Evolutionary conservation across 92 coral and sea anemone genomes (phyloP).

Genomic region (Desmophyllum pertusum): DNA sequence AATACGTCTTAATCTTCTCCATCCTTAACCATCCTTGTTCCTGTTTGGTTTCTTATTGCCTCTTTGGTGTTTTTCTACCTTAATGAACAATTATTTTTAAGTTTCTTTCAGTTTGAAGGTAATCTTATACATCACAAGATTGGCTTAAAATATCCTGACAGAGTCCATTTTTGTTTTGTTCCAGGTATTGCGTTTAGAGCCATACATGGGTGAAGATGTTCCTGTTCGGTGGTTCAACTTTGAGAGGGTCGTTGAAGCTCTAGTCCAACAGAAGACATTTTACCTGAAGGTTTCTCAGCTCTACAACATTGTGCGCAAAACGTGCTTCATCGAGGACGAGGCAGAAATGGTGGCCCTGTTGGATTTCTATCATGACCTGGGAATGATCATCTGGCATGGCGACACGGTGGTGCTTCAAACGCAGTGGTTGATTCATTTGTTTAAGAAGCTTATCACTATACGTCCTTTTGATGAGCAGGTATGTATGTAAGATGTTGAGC

Average conservation of each 20-base stretch:
- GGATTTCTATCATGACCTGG: constrained; percentile 76
- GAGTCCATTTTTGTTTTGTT: too few relatives aligned
- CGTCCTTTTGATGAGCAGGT: constrained; percentile 84
- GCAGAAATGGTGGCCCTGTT: constrained; percentile 65
- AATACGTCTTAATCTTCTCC: too few relatives aligned
- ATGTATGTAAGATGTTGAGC: too few relatives aligned
- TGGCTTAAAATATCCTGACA: too few relatives aligned
- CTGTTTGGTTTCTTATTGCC: too few relatives aligned
- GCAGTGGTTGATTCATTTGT: constrained; percentile 78
- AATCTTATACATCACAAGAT: too few relatives aligned
- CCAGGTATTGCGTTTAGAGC: constrained; percentile 68
- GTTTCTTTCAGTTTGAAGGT: too few relatives aligned
- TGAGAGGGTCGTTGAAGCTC: constrained; percentile 70
- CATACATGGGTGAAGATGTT: constrained; percentile 86
- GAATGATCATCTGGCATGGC: constrained; percentile 72
- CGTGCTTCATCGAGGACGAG: constrained; percentile 67
- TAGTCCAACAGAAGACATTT: constrained; percentile 61
- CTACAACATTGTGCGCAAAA: constrained; percentile 60
- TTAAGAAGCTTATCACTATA: constrained; percentile 71
- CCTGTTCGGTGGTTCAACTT: constrained; percentile 87
- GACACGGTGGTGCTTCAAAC: constrained; percentile 71
- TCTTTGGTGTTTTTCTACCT: too few relatives aligned
- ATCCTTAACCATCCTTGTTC: too few relatives aligned
- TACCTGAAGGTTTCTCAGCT: constrained; percentile 68
- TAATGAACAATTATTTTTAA: too few relatives aligned